Evolutionary conservation across 92 coral and sea anemone genomes (phyloP).

Genomic region (Epizoanthus rinbou): DNA sequence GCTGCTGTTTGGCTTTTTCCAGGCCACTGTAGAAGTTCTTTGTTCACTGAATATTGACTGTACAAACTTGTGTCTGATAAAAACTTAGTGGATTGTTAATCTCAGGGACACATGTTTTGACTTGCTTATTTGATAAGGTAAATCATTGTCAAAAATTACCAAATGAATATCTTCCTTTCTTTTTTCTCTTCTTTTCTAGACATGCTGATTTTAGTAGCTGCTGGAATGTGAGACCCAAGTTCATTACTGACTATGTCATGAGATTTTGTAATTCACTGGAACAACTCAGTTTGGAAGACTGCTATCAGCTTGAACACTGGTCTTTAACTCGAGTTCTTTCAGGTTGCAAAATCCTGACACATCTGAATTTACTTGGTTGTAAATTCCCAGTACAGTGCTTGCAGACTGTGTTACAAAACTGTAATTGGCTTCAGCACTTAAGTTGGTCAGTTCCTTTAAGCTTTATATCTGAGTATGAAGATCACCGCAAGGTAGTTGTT

Average conservation of each 20-base stretch:
- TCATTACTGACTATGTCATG: neutral
- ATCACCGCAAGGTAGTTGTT: slow-evolving; percentile 7
- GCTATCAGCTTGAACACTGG: slow-evolving; percentile 39
- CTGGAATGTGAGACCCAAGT: slow-evolving; percentile 20
- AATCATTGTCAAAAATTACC: no score
- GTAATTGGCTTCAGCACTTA: slow-evolving; percentile 6
- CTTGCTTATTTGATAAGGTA: no score
- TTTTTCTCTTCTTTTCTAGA: neutral
- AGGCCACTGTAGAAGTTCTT: no score
- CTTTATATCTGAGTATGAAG: neutral
- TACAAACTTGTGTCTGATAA: no score
- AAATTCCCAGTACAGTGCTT: slow-evolving; percentile 14
- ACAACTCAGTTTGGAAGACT: slow-evolving; percentile 25
- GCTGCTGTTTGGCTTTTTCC: no score
- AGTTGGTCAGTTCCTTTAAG: slow-evolving; percentile 29
- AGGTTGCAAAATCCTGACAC: slow-evolving; percentile 16
- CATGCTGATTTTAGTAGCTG: slow-evolving; percentile 14
- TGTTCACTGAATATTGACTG: no score
- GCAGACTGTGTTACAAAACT: slow-evolving; percentile 31
- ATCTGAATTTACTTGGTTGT: slow-evolving; percentile 12
- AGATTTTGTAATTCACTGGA: slow-evolving; percentile 7
- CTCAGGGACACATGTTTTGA: no score
- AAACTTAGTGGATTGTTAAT: no score
- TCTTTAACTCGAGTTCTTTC: neutral
- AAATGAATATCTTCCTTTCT: no score